Conservation (phyloP, 2,113 vertebrate species). For the Carettochelys insculpta region DNA sequence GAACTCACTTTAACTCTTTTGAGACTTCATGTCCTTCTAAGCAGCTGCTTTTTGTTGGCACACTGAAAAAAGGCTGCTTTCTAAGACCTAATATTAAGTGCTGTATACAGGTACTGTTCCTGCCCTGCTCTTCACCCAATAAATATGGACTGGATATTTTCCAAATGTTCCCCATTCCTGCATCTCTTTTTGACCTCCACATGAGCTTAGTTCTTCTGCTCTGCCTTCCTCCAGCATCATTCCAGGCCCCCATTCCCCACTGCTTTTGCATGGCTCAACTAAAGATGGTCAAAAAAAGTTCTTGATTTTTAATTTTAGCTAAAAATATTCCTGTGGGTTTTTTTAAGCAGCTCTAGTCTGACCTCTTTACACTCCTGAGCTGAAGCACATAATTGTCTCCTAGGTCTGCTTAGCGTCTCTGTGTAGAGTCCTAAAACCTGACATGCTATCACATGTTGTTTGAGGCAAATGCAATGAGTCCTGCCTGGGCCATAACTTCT, state of each 20-base stretch:
- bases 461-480: neutral
- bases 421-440: neutral
- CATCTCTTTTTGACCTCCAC: neutral
- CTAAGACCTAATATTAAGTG: neutral
- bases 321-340: neutral
- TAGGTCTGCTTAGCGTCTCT: neutral
- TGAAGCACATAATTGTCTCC: neutral
- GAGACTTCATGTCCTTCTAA: slow-evolving; percentile 32
- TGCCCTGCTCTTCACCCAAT: slow-evolving; percentile 29
- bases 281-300: neutral
- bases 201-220: neutral
- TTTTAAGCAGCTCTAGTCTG: neutral
- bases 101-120: slow-evolving; percentile 55
- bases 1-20: slow-evolving; percentile 47
- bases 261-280: slow-evolving; percentile 12
- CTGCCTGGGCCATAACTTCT: neutral
- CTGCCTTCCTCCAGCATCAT: neutral
- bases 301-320: neutral
- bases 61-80: slow-evolving; percentile 58
- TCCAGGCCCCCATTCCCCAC: neutral
- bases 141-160: slow-evolving; percentile 49
- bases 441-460: neutral
- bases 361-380: neutral
- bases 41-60: slow-evolving; percentile 36
- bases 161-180: slow-evolving; percentile 45